Evolutionary conservation across 2,797 vertebrate genomes (phyloP), one percentile per base, ranked within the genome.

Genomic region (Xiphophorus birchmanni): DNA sequence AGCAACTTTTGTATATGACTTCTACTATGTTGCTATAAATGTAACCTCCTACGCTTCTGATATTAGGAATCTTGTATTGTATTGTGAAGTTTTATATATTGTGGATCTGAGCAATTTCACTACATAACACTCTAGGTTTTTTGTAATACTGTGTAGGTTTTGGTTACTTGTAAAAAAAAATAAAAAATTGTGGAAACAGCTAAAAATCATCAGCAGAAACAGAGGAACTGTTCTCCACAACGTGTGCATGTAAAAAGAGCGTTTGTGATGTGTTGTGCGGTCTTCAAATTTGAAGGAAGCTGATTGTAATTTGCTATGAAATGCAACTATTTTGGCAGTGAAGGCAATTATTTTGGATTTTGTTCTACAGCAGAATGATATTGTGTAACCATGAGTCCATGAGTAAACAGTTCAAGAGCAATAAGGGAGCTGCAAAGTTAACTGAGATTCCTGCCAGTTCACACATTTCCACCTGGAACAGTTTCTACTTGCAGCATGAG

Each of bases 1-100:
- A 72, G 44, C 4, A 26, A 2, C 40, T 81, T 88, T 83, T 87
- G 54, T 89, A 84, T 69, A 77, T 85, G 54, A 80, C 73, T 47
- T 82, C 63, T 77, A 81, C 79, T 88, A 83, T 77, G 85, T 83
- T 74, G 71, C 35, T 75, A 23, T 81, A 85, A 81, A 81, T 80
- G 69, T 85, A 72, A 84, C 79, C 77, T 88, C 54, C 73, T 78
- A 81, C 50, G 50, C 83, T 75, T 85, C 82, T 82, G 73, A 75
- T 81, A 75, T 37, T 37, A 77, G 78, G 73, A 82, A 73, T 78
- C 63, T 80, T 88, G 42, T 85, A 76, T 78, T 73, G 67, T 40
- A 73, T 85, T 77, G 78, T 87, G 79, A 83, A 69, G 17, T 90
- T 91, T 89, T 88, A 82, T 88, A 85, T 85, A 85, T 77, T 80